Conservation (phyloP, 1,140 invertebrate genomes). For the Philaenus spumarius region DNA sequence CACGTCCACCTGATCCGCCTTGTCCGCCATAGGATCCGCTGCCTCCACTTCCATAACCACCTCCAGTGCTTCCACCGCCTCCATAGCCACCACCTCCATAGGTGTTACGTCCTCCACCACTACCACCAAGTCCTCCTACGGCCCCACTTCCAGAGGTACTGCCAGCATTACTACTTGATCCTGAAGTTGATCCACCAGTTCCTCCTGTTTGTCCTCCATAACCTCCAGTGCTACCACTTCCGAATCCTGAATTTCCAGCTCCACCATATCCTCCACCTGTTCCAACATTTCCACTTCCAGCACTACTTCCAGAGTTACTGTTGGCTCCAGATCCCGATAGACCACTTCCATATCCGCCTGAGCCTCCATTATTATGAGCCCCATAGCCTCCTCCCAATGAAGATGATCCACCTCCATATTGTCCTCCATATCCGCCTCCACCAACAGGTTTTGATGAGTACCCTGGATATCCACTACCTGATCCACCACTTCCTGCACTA, state of each 20-base stretch:
- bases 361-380: neutral
- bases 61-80: neutral
- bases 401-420: neutral
- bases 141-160: neutral
- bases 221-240: neutral
- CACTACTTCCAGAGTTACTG: neutral
- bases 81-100: slow-evolving; percentile 5
- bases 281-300: neutral
- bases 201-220: neutral
- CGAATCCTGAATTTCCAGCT: neutral
- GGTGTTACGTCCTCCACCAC: neutral
- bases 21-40: neutral
- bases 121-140: neutral
- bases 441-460: neutral
- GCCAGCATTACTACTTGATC: neutral
- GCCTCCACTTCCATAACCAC: neutral
- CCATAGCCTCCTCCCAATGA: neutral
- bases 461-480: neutral
- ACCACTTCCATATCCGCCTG: neutral
- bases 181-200: neutral
- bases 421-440: neutral
- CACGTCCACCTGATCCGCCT: neutral
- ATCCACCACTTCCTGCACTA: slow-evolving; percentile 13
- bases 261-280: neutral
- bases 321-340: neutral